These are phyloP conservation scores for Columba janthina DNA, from an alignment of 2,113 vertebrate species.

Conservation along the genomic window DNA sequence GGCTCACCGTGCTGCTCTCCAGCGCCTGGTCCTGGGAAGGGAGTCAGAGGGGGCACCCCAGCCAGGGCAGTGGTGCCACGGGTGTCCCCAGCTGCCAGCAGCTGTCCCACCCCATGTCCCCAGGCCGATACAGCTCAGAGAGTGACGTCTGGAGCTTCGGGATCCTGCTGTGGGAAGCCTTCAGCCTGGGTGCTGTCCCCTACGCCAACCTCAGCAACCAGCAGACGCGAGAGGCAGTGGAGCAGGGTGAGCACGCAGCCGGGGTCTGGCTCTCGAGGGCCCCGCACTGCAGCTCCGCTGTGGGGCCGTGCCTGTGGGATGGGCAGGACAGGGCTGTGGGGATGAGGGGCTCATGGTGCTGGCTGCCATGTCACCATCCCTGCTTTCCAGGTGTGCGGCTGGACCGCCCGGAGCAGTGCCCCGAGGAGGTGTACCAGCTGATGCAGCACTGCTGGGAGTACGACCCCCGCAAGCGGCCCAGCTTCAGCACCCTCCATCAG, in stretches of 20 bases:
- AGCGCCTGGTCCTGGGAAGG: rapidly evolving
- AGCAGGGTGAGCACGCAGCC: conserved; percentile 75
- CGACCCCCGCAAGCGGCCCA: conserved; percentile 82
- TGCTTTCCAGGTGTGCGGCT: conserved; percentile 82
- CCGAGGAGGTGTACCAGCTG: conserved; percentile 83
- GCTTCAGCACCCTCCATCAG: conserved; percentile 79
- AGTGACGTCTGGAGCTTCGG: conserved; percentile 98
- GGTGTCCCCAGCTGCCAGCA: background rate
- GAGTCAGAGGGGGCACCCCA: background rate
- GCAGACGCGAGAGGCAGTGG: conserved; percentile 88
- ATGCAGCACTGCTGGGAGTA: conserved; percentile 94
- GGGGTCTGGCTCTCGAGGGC: background rate
- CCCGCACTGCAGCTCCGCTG: rapidly evolving
- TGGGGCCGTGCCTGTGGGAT: rapidly evolving
- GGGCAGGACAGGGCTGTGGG: rapidly evolving
- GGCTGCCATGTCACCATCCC: background rate
- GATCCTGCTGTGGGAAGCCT: conserved; percentile 92
- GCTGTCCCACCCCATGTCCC: background rate
- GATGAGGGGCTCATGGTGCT: rapidly evolving
- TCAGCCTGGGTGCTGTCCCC: conserved; percentile 87
- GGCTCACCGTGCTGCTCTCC: background rate
- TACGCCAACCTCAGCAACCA: conserved; percentile 92
- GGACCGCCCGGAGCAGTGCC: conserved; percentile 82
- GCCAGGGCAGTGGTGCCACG: rapidly evolving
- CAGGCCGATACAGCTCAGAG: conserved; percentile 91